Base-by-base conservation (phyloP, 35 echinoderm and acorn worm species). In the Eucidaris tribuloides region DNA sequence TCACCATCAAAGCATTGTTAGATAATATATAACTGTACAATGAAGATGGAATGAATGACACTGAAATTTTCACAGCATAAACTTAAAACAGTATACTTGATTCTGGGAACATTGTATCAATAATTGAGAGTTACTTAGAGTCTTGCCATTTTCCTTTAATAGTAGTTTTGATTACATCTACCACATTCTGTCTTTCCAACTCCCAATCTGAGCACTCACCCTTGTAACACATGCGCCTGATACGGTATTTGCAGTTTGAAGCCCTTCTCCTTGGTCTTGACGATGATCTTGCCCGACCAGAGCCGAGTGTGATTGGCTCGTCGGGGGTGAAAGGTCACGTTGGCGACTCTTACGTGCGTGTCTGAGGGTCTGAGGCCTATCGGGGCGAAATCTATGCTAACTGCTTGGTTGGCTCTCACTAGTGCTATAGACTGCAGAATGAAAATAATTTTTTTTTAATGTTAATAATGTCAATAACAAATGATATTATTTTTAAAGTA, bases 191-290 rank as follows among this genome's bases (percentile, higher is more conserved):
- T 55, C n/a, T 11, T 55, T 14, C 50, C n/a, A 11, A 55, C 11
- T 55, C n/a, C 11, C 11, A 14, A 55, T 55, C 50, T 14, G 11
- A 14, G 11, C n/a, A 92, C 94, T 88, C 71, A 97, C 94, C 94
- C 94, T 70, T 87, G 94, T 85, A 97, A 91, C 45, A 97, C 94
- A 82, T 93, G 82, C 68, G 94, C 90, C 79, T 97, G 94, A 80
- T 97, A 97, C 24, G 94, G 94, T n/a, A 97, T 86, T 46, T 89
- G 90, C 32, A 97, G 60, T 64, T 92, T 92, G 19, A 82, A 25
- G 22, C 83, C 88, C 76, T 97, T 97, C 55, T 97, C 94, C 76
- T 97, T 97, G 31, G 94, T 86, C 85, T 97, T 97, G 44, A 97
- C 79, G 44, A 97, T 92, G 52, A 97, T 92, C 85, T 97, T 97